Evolutionary conservation across 2,113 vertebrate species (phyloP).

Genomic region (Lepidothrix coronata): DNA sequence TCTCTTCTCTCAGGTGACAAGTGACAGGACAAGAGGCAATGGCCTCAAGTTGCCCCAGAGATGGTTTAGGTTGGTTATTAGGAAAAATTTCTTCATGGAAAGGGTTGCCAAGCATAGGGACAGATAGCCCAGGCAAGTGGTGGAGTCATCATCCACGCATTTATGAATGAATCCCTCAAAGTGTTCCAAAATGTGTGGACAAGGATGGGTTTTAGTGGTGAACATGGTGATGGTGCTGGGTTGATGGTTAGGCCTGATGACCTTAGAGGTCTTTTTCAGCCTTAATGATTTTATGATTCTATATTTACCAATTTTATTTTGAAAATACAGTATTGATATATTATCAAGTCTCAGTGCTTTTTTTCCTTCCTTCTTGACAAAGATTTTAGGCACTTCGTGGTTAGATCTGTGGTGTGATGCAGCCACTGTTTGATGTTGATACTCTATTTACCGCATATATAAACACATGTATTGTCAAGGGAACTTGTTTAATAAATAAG

Average conservation of each 20-base stretch:
- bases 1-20: not conserved
- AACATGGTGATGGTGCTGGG: not conserved
- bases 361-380: not conserved
- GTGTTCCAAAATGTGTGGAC: not conserved
- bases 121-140: not conserved
- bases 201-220: not conserved
- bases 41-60: not conserved
- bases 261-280: not conserved
- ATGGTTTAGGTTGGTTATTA: not conserved
- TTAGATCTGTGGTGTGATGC: not conserved
- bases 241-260: not conserved
- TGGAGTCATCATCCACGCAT: not conserved
- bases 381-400: not conserved
- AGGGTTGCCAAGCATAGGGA: not conserved
- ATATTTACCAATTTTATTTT: not conserved
- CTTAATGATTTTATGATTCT: not conserved
- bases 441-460: not conserved
- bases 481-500: not conserved
- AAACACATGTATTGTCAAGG: not conserved
- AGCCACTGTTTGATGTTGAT: not conserved
- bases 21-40: not conserved
- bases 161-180: not conserved
- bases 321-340: not conserved
- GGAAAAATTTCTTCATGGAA: not conserved
- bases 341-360: not conserved